Conservation (phyloP, 2,888 invertebrate species). For the Ochropacha duplaris region DNA sequence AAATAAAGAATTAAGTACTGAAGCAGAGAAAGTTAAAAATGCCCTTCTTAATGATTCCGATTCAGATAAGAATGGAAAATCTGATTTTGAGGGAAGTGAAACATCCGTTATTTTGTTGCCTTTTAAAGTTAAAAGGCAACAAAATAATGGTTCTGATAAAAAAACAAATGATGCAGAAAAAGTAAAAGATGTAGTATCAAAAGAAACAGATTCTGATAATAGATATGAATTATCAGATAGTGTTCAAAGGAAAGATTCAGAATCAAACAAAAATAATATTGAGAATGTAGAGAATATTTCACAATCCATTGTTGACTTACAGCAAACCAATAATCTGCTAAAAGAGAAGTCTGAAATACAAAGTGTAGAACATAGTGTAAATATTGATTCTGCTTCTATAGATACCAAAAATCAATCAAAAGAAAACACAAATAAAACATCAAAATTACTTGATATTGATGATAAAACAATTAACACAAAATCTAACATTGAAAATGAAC, state of each 20-base stretch:
- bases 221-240: not conserved
- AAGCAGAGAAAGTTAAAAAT: slow-evolving; percentile 11
- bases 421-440: slow-evolving; percentile 6
- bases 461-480: slow-evolving; percentile 4
- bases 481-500: not conserved
- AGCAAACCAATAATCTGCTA: slow-evolving; percentile 5
- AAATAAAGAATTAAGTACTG: not conserved
- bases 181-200: not conserved
- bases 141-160: not conserved
- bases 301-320: slow-evolving; percentile 8
- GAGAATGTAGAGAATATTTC: not conserved
- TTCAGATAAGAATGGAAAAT: slow-evolving; percentile 25
- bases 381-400: slow-evolving; percentile 41
- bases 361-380: slow-evolving; percentile 25
- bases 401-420: slow-evolving; percentile 14
- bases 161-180: not conserved
- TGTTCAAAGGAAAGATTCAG: not conserved
- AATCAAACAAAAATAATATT: slow-evolving; percentile 3
- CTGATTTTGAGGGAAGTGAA: not conserved
- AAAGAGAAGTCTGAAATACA: slow-evolving; percentile 17
- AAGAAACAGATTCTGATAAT: not conserved
- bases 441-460: not conserved
- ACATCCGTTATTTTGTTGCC: too few species aligned
- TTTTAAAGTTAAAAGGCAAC: not conserved
- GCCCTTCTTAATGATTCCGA: slow-evolving; percentile 31